phyloP scores from a whole-genome alignment of 2,113 vertebrate species.

The Choloepus hoffmanni region DNA sequence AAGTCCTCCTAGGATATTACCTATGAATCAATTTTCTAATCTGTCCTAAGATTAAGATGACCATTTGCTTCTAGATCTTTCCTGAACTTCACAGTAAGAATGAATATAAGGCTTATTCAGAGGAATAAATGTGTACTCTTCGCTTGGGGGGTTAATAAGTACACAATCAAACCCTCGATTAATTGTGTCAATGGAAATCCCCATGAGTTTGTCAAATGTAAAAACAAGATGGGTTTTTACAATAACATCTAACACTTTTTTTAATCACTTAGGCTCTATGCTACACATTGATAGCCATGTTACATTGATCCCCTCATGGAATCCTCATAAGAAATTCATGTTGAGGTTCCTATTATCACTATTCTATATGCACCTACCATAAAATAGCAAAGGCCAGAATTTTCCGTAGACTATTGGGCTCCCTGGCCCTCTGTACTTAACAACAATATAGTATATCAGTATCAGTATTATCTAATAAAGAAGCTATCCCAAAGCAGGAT shows the following conservation, averaged over 20 bases:
- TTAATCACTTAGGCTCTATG: background rate
- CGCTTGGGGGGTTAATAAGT: background rate
- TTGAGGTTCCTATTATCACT: background rate
- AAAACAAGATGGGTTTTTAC: background rate
- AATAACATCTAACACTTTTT: background rate
- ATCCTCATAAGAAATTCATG: background rate
- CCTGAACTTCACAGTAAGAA: background rate
- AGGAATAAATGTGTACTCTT: background rate
- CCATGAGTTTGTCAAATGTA: background rate
- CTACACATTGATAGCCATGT: background rate
- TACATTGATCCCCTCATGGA: background rate
- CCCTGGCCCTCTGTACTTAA: background rate
- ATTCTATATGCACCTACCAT: background rate
- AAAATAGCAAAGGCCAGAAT: background rate
- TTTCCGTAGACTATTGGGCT: background rate
- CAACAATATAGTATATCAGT: background rate
- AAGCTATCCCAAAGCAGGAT: background rate
- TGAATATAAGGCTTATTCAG: background rate
- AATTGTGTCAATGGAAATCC: background rate
- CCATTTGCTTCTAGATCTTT: background rate
- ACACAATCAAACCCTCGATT: background rate
- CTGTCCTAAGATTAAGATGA: background rate
- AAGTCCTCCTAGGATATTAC: background rate
- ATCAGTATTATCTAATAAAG: background rate
- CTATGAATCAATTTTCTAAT: background rate